phyloP scores from a whole-genome alignment of 1,140 invertebrate genomes.

The Dinoponera quadriceps region DNA sequence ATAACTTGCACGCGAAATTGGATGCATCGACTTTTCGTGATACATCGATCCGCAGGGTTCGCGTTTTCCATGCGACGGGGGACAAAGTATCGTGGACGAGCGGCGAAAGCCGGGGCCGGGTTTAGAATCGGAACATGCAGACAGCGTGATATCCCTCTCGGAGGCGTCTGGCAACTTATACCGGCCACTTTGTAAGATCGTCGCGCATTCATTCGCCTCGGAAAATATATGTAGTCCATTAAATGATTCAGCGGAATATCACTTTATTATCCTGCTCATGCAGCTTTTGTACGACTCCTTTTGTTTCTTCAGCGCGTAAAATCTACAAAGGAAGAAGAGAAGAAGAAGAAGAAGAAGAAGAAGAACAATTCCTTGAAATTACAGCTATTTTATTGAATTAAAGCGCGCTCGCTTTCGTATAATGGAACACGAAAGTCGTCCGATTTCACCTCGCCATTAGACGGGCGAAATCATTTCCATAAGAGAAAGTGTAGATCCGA shows the following conservation, averaged over 20 bases:
- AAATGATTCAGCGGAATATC: conserved; percentile 37
- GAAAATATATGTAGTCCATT: conserved; percentile 32
- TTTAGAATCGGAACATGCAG: conserved; percentile 39
- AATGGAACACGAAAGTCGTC: conserved; percentile 46
- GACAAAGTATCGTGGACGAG: conserved; percentile 2
- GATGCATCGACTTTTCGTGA: conserved; percentile 63
- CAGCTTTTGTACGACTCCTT: neutral
- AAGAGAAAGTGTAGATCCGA: conserved; percentile 28
- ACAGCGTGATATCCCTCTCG: neutral
- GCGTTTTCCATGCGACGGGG: conserved; percentile 11
- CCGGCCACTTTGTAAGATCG: conserved; percentile 32
- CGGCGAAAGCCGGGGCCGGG: conserved; percentile 7
- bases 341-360: conserved; percentile 35
- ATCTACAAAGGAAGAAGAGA: too few relatives aligned
- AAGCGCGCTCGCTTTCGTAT: conserved; percentile 45
- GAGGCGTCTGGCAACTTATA: neutral
- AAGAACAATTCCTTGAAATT: conserved; percentile 54
- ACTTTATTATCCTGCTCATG: conserved; percentile 43
- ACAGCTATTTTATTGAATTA: conserved; percentile 54
- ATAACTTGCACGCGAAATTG: conserved; percentile 69
- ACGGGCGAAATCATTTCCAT: conserved; percentile 45
- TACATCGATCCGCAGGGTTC: neutral
- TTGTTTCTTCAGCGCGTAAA: conserved; percentile 23
- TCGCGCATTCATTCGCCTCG: neutral
- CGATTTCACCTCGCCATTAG: conserved; percentile 43